Percentiles rank a stretch among this genome's conserved stretches.
Conservation (phyloP, 2,888 invertebrate genomes). For the Anticlea derivata region DNA sequence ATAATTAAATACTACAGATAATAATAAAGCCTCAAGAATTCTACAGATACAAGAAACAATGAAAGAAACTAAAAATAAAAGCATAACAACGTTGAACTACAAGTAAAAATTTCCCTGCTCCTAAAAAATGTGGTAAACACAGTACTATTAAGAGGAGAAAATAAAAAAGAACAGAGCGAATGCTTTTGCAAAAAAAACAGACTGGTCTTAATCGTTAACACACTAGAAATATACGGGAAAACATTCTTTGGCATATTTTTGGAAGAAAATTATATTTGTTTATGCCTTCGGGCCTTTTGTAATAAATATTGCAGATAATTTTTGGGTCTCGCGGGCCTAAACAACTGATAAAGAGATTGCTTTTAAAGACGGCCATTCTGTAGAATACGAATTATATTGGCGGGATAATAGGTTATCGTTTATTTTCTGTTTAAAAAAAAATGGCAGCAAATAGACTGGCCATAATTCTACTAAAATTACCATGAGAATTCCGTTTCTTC, state of each 20-base stretch:
- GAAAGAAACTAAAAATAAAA: not conserved
- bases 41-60: not conserved
- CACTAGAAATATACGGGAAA: conserved; percentile 5
- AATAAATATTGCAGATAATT: conserved; percentile 15
- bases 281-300: not conserved
- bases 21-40: too few relatives aligned
- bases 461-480: too few relatives aligned
- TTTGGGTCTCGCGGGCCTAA: not conserved
- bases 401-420: too few relatives aligned
- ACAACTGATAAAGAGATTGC: conserved; percentile 12
- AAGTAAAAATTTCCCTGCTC: not conserved
- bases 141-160: not conserved
- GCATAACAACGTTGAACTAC: not conserved
- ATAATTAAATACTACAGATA: not conserved
- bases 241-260: not conserved
- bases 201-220: not conserved
- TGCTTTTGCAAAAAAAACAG: not conserved
- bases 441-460: too few relatives aligned
- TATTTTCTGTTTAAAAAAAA: too few relatives aligned
- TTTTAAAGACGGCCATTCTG: not conserved
- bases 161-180: conserved; percentile 1
- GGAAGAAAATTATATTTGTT: conserved; percentile 1
- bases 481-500: too few relatives aligned
- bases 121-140: not conserved
- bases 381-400: not conserved